These are phyloP conservation scores for Taenaris catops DNA, from an alignment of 2,888 invertebrate species.

Conservation along the genomic window DNA sequence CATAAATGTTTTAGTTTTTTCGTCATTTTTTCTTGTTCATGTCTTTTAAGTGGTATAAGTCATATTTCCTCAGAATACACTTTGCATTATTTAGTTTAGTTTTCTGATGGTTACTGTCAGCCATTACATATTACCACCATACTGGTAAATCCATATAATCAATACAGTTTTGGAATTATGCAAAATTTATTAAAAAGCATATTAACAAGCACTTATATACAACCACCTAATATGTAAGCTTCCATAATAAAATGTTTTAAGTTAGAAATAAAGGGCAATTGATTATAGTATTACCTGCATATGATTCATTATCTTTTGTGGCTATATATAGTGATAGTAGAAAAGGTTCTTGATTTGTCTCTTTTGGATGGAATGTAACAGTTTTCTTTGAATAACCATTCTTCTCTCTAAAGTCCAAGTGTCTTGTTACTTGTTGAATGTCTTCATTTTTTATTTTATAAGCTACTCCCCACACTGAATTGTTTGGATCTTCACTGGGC, in stretches of 20 bases:
- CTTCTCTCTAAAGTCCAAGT: constrained; percentile 95
- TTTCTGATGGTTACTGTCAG: too few relatives aligned
- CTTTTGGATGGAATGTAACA: constrained; percentile 85
- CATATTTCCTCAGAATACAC: too few relatives aligned
- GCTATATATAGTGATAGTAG: constrained; percentile 90
- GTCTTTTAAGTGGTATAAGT: too few relatives aligned
- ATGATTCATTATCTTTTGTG: constrained; percentile 89
- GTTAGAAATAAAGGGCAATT: not conserved
- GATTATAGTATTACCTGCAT: constrained; percentile 65
- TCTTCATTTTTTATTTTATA: constrained; percentile 89
- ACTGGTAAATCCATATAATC: too few relatives aligned
- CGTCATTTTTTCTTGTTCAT: too few relatives aligned
- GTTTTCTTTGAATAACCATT: constrained; percentile 91
- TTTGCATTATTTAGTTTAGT: too few relatives aligned
- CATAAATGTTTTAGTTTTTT: too few relatives aligned
- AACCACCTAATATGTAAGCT: too few relatives aligned
- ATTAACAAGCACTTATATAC: too few relatives aligned
- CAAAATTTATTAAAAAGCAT: too few relatives aligned
- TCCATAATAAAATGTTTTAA: not conserved
- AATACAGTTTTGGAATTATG: too few relatives aligned
- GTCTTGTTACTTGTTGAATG: constrained; percentile 84
- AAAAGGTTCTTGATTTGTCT: constrained; percentile 77
- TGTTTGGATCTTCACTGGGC: constrained; percentile 76
- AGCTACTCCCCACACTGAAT: constrained; percentile 94
- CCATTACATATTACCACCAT: too few relatives aligned